Base-by-base conservation (phyloP, 2,888 invertebrate genomes). In the Xanthia togata region DNA sequence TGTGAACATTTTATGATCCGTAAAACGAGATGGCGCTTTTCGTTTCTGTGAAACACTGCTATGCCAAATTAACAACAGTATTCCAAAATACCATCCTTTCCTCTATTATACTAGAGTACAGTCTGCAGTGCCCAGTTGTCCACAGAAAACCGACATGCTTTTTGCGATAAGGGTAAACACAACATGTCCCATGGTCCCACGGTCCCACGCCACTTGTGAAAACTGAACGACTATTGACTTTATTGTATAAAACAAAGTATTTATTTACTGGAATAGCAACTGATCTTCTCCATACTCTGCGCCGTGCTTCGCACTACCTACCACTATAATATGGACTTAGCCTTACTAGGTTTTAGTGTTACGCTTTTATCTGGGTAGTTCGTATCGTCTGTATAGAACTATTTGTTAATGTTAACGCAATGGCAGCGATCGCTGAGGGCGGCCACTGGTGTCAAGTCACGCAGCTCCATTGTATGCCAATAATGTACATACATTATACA, bases 321-420 rank as follows among this genome's bases (percentile, higher is more conserved):
- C 62, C 41, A 62, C 4, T 31, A 47, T 50, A 20, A 20, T 50
- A 31, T 20, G 17, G 23, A 44, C 44, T 41, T 26, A 41, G 64
- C 17, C 9, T 35, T 35, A 20, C 38, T 35, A 47, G 35, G n/a
- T 5, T 14, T 20, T 44, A n/a, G n/a, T 35, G 23, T 68, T 31
- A 68, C n/a, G 44, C 17, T 44, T 44, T 17, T 5, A 35, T 20
- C 4, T 12, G 31, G n/a, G 47, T 47, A 68, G 8, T 35, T 68
- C 70, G 44, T 44, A n/a, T 44, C 68, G 31, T n/a, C n/a, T 70
- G 68, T 70, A n/a, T 12, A 67, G 35, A 35, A 35, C 35, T 31
- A 68, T 70, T 68, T 67, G 17, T 44, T 70, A 31, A 35, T n/a
- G 44, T 4, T 44, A 65, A 31, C 65, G 41, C 44, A 70, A 44